Evolutionary conservation across 2,888 invertebrate genomes (phyloP).

Genomic region (Leptura quadrifasciata): DNA sequence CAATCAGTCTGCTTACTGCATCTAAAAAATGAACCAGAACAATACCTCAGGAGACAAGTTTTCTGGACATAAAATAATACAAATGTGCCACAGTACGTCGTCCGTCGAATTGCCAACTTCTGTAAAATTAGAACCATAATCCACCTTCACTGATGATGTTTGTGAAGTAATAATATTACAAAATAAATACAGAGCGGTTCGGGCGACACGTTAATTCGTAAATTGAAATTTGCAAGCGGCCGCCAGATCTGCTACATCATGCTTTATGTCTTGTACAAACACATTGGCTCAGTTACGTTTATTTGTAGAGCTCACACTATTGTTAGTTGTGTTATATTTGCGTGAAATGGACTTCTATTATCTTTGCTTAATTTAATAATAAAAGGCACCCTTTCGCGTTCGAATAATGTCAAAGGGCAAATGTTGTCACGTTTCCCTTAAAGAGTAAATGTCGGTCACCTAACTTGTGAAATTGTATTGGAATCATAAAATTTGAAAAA

Average conservation of each 20-base stretch:
- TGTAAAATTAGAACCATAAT: neutral
- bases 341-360: constrained; percentile 27
- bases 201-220: neutral
- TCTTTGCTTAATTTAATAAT: constrained; percentile 32
- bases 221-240: constrained; percentile 9
- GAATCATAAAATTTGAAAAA: no score
- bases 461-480: no score
- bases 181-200: neutral
- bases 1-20: no score
- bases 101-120: no score
- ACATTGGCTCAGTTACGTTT: constrained; percentile 5
- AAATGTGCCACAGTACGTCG: no score
- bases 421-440: neutral
- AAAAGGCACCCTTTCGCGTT: neutral
- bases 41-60: no score
- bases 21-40: no score
- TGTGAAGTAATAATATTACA: constrained; percentile 4
- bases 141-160: neutral
- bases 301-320: constrained; percentile 24
- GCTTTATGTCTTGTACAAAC: constrained; percentile 25
- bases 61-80: no score
- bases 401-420: neutral
- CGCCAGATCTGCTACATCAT: neutral
- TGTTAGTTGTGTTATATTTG: constrained; percentile 27
- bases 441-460: neutral